Evolutionary conservation across 30 jellyfish, hydroid and myxozoan species (phyloP).

Genomic region (Aurelia sp.): DNA sequence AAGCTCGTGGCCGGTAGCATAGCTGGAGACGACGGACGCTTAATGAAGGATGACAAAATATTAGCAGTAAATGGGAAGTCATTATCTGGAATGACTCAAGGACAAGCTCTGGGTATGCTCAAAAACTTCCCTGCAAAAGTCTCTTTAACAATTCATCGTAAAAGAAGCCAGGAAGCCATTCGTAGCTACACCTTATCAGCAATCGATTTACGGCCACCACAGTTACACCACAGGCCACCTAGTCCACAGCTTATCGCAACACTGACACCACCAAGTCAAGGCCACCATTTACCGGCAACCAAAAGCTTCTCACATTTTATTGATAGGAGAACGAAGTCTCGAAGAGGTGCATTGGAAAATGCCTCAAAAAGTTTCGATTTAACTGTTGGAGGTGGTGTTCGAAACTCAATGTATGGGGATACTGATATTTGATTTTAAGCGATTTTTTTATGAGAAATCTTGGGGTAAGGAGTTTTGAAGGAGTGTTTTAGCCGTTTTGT

Average conservation of each 20-base stretch:
- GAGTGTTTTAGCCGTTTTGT: no score
- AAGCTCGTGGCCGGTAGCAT: constrained; percentile 91
- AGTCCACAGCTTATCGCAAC: constrained; percentile 50
- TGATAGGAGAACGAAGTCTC: constrained; percentile 19
- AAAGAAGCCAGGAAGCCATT: constrained; percentile 28
- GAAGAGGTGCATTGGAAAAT: constrained; percentile 2
- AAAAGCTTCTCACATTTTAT: constrained; percentile 58
- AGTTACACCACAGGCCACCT: no score
- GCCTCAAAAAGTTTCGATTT: constrained; percentile 61
- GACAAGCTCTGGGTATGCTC: constrained; percentile 86
- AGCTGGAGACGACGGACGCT: constrained; percentile 91
- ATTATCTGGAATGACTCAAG: constrained; percentile 80
- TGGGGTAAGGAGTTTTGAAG: no score
- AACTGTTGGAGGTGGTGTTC: constrained; percentile 68
- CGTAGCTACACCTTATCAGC: constrained; percentile 50
- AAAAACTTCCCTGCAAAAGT: constrained; percentile 78
- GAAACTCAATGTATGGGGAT: constrained; percentile 76
- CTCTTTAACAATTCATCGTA: constrained; percentile 61
- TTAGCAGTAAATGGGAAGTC: constrained; percentile 76
- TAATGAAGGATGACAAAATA: constrained; percentile 71
- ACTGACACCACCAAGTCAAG: constrained; percentile 14
- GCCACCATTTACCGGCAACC: constrained; percentile 30
- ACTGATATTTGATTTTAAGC: not conserved
- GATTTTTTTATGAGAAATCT: no score
- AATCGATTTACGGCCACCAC: constrained; percentile 55